phyloP scores from a whole-genome alignment of 2,797 vertebrate species.

The Hirundo rustica region DNA sequence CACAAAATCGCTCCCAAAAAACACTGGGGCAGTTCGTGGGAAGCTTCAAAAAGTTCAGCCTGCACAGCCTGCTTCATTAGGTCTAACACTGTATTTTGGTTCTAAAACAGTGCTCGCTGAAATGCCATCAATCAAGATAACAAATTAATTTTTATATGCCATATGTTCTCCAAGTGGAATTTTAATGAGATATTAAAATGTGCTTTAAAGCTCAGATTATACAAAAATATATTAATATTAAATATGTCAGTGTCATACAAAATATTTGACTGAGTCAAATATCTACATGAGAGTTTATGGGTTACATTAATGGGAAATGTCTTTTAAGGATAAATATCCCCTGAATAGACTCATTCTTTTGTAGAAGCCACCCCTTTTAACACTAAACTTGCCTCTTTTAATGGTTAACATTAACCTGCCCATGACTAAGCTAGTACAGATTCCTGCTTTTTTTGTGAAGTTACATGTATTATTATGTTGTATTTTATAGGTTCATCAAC shows the following conservation, averaged over 20 bases:
- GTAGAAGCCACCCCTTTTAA: not conserved
- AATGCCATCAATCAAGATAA: slow-evolving; percentile 42
- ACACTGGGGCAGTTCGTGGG: slow-evolving; percentile 5
- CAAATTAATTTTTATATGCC: slow-evolving; percentile 30
- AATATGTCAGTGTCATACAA: not conserved
- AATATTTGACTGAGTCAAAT: not conserved
- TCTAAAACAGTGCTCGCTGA: slow-evolving; percentile 29
- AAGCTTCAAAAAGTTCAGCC: not conserved
- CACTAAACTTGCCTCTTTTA: not conserved
- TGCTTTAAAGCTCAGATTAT: slow-evolving; percentile 17
- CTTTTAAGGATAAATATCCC: not conserved
- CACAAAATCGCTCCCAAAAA: not conserved
- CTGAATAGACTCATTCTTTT: not conserved
- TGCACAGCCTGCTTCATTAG: slow-evolving; percentile 19
- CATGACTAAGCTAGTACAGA: not conserved
- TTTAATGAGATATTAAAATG: slow-evolving; percentile 37
- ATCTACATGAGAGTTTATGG: not conserved
- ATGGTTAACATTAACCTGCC: not conserved
- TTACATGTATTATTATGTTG: not conserved
- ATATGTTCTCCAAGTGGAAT: slow-evolving; percentile 32
- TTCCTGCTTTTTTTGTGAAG: not conserved
- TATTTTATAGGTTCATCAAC: not conserved
- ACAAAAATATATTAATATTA: not conserved
- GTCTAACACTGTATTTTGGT: slow-evolving; percentile 28
- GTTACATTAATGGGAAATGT: not conserved